phyloP scores from a whole-genome alignment of 2,797 vertebrate genomes.

The Sarcoramphus papa region DNA sequence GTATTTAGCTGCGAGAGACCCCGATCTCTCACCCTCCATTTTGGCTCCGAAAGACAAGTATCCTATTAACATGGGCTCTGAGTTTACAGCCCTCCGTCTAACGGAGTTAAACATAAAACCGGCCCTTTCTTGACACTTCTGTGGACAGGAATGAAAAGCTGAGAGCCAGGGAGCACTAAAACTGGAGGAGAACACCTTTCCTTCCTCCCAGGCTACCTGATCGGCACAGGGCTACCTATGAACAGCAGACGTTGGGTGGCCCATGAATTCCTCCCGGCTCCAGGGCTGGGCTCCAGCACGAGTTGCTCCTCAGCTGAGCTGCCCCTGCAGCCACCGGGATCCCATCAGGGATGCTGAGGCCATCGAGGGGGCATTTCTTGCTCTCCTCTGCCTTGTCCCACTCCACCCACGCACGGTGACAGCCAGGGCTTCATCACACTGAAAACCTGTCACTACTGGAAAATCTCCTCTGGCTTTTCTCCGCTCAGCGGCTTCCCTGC shows the following conservation, averaged over 20 bases:
- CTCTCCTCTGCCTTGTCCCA: neutral
- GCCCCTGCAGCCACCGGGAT: neutral
- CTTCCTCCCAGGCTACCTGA: neutral
- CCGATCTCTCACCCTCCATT: neutral
- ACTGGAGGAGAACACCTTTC: neutral
- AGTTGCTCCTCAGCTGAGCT: neutral
- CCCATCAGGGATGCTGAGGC: neutral
- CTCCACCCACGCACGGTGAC: neutral
- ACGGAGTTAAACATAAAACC: neutral
- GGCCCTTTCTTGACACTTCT: neutral
- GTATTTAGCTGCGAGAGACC: neutral
- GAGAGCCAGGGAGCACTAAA: neutral
- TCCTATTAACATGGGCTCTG: neutral
- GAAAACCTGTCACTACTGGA: neutral
- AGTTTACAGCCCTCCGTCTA: neutral
- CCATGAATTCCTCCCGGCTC: neutral
- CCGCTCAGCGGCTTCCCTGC: neutral
- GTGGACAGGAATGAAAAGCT: neutral
- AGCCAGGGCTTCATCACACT: neutral
- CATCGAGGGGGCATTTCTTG: neutral
- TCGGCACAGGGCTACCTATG: neutral
- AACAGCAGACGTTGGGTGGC: neutral
- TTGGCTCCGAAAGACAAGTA: slow-evolving; percentile 21
- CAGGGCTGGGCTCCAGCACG: neutral
- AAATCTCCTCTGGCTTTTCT: neutral